Evolutionary conservation across 2,888 invertebrate genomes (phyloP).

Genomic region (Cephus nigrinus): DNA sequence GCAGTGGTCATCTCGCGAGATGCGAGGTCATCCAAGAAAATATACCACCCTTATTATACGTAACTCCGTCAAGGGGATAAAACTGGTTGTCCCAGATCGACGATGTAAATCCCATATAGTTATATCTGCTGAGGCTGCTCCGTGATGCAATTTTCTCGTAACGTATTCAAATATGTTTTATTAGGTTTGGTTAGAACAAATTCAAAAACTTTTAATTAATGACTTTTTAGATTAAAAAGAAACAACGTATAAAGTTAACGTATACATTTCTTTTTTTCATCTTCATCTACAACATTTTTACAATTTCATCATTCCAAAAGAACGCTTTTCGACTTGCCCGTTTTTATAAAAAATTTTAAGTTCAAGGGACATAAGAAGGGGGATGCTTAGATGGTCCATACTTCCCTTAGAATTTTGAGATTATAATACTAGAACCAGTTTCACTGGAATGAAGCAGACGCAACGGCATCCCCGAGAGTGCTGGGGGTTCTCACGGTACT

Average conservation of each 20-base stretch:
- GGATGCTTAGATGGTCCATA: neutral
- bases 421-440: neutral
- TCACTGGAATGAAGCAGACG: neutral
- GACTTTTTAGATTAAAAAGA: neutral
- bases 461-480: constrained; percentile 17
- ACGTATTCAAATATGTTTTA: neutral
- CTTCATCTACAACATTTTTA: neutral
- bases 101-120: neutral
- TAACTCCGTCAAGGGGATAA: constrained; percentile 26
- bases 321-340: neutral
- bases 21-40: constrained; percentile 27
- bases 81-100: constrained; percentile 32
- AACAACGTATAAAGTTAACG: neutral
- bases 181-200: neutral
- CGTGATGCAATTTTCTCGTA: neutral
- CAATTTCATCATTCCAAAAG: neutral
- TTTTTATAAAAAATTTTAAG: neutral
- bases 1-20: constrained; percentile 56
- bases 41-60: neutral
- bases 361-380: neutral
- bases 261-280: neutral
- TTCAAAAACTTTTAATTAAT: neutral
- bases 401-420: neutral
- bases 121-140: neutral
- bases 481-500: constrained; percentile 57